Evolutionary conservation across 1,140 invertebrate genomes (phyloP), one percentile per base, ranked within the genome.

Genomic region (Drosophila nigrodunni): DNA sequence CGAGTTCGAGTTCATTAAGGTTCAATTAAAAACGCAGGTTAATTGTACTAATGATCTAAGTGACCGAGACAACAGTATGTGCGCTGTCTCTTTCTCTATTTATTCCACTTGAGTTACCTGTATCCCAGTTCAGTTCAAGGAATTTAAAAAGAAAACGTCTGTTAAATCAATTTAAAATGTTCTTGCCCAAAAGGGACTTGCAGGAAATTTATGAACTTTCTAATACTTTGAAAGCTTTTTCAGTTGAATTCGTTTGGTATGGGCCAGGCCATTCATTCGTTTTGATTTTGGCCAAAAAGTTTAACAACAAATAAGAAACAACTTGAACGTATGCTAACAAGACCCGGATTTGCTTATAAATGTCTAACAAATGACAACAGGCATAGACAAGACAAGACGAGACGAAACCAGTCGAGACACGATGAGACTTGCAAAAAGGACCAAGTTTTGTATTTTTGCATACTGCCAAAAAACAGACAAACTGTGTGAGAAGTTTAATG

Each of bases 321-420:
- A 65, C 47, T 75, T 59, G 60, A 66, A 73, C 64, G 74, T 81
- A 74, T 71, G 80, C 76, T 78, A 82, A 82, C 80, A 77, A 83
- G 74, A 74, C 62, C 54, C 64, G 68, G 79, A 88, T 82, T 86
- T 88, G 68, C 76, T 88, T 86, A 88, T 86, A 86, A 88, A 86
- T 86, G 83, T 88, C 82, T 66, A 82, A 87, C 79, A 86, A 86
- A 82, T 87, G 82, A 88, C 82, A 87, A 43, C 25, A 54, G 30
- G 41, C 55, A 55, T n/a, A 46, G 79, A 77, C 67, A 41, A 7
- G 41, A 30, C 39, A 30, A 55, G 50, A 25, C 25, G 6, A 52
- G 55, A 62, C 30, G 25, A 39, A 34, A 64, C 46, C 9, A 46
- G 79, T 74, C 67, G 41, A 7, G 41, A 30, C 39, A 44, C 50